Percentiles rank a stretch among this genome's conserved stretches.
Evolutionary conservation across 2,797 vertebrate genomes (phyloP).

Genomic region (Malurus leucopterus): DNA sequence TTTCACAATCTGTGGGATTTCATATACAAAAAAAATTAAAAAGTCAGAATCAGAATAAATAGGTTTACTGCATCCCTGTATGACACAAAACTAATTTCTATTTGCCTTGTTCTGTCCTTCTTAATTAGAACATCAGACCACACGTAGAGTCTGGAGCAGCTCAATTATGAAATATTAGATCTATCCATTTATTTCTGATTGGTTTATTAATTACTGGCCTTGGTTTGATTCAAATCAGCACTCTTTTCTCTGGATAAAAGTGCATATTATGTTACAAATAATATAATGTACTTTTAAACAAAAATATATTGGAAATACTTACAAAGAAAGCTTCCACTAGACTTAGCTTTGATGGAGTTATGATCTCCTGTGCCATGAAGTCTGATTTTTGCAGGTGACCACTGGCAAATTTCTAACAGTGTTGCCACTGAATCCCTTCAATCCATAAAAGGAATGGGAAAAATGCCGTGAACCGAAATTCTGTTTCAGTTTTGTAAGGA

Average conservation of each 20-base stretch:
- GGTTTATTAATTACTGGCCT: slow-evolving; percentile 9
- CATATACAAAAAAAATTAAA: neutral
- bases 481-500: neutral
- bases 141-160: neutral
- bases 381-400: neutral
- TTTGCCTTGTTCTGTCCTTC: neutral
- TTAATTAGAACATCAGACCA: slow-evolving; percentile 14
- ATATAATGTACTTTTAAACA: neutral
- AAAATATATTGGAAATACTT: neutral
- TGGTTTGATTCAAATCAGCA: neutral
- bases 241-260: neutral
- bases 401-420: neutral
- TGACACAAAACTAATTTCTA: neutral
- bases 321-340: neutral
- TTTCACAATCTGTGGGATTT: neutral
- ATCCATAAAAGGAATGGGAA: neutral
- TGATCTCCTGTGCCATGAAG: neutral
- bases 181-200: neutral
- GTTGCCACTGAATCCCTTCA: neutral
- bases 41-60: neutral
- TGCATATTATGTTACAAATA: neutral
- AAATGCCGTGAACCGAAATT: neutral
- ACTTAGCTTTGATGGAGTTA: neutral
- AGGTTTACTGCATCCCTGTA: neutral
- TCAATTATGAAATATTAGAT: neutral